Conservation (phyloP, 2,888 invertebrate genomes). For the Watsonalla cultraria region DNA sequence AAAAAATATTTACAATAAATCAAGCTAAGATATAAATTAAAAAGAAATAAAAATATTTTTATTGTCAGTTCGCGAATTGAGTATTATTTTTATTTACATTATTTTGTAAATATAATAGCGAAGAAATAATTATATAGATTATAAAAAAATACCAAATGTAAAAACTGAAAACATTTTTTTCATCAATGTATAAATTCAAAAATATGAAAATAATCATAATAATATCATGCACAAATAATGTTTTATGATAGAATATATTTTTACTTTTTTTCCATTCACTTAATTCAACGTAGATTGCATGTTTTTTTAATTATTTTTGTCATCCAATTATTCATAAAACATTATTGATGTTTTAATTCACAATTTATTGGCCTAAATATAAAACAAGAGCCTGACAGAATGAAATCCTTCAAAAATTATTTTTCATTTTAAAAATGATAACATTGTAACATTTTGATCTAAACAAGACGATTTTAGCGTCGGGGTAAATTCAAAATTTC, state of each 20-base stretch:
- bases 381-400: background rate
- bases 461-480: conserved; percentile 16
- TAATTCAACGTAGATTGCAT: too few species aligned
- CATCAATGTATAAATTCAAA: background rate
- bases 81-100: conserved; percentile 67
- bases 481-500: conserved; percentile 52
- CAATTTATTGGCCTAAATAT: background rate
- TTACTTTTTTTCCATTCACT: background rate
- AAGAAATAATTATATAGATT: conserved; percentile 29
- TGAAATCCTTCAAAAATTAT: background rate
- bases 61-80: conserved; percentile 77
- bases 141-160: conserved; percentile 29
- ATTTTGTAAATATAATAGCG: conserved; percentile 38
- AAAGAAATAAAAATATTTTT: conserved; percentile 65
- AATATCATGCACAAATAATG: too few species aligned
- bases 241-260: too few species aligned
- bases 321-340: too few species aligned
- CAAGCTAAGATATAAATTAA: conserved; percentile 57
- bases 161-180: conserved; percentile 17
- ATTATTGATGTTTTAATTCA: too few species aligned
- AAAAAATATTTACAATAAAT: conserved; percentile 63
- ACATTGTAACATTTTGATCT: conserved; percentile 10
- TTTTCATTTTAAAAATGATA: conserved; percentile 4
- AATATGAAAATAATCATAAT: background rate
- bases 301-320: too few species aligned